These are phyloP conservation scores for Hyposmocoma kahamanoa DNA, from an alignment of 1,140 invertebrate genomes.

Conservation along the genomic window DNA sequence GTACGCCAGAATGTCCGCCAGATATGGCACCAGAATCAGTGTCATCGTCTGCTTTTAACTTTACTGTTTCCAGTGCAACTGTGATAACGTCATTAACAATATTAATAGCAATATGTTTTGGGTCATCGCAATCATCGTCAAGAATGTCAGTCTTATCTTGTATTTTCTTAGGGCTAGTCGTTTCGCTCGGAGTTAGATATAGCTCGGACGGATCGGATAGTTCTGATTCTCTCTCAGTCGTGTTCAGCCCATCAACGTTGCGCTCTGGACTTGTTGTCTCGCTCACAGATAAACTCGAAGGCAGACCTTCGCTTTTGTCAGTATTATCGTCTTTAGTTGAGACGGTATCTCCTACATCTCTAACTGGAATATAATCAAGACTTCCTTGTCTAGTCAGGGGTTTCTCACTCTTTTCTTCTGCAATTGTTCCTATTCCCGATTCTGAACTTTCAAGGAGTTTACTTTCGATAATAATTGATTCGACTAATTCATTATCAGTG, in stretches of 20 bases:
- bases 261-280: conserved; percentile 68
- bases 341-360: conserved; percentile 62
- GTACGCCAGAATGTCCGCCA: conserved; percentile 41
- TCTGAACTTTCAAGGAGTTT: conserved; percentile 49
- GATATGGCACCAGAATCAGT: conserved; percentile 62
- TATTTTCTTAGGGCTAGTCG: conserved; percentile 65
- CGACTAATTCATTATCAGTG: conserved; percentile 68
- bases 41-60: conserved; percentile 58
- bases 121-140: conserved; percentile 74
- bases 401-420: conserved; percentile 73
- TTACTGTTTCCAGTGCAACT: conserved; percentile 66
- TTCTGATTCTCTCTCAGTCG: conserved; percentile 61
- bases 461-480: conserved; percentile 76
- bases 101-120: conserved; percentile 62
- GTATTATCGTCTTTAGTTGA: conserved; percentile 57
- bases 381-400: conserved; percentile 68
- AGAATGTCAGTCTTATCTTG: conserved; percentile 67
- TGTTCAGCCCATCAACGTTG: conserved; percentile 49
- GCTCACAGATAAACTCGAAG: conserved; percentile 66
- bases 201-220: conserved; percentile 76
- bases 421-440: conserved; percentile 51
- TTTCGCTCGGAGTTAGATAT: conserved; percentile 77
- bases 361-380: conserved; percentile 69
- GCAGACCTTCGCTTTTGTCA: conserved; percentile 64
- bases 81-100: conserved; percentile 69